Evolutionary conservation across 2,888 invertebrate species (phyloP), one percentile per base, ranked within the genome.

Genomic region (Kryphioiulus occultus): DNA sequence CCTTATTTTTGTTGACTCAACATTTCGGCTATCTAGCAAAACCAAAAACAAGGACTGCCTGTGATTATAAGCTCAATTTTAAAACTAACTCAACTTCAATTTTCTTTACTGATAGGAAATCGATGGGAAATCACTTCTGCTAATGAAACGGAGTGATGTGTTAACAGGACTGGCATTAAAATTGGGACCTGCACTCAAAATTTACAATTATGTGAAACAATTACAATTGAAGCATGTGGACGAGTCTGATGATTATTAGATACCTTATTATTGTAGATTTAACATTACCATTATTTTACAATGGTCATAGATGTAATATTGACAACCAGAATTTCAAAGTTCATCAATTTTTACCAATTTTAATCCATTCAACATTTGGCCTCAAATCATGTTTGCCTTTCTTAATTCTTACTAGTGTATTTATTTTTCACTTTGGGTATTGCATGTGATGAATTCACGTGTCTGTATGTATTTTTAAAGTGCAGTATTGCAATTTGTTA

Each of bases 111-210:
- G 35, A 39, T 92, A 97, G 96, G 96, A 98, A 91, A 97, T 98
- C 89, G 98, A 98, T 93, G 98, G 98, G 0, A 95, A 95, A 90
- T 96, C 97, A 0, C 92, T 98, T 87, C 93, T 97, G 89, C 93
- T 98, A 90, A 94, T 98, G 92, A 95, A 95, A 90, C 94, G 98
- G 89, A 94, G 95, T 68, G 98, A 98, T 91, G 96, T 98, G 35
- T 93, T 98, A 3, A 95, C 94, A 88, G 96, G 96, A 53, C 93
- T 98, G 89, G 95, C 95, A 78, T 93, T 98, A 30, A 96, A 96
- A 89, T 93, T 98, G 19, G 98, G 98, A 0, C 97, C 97, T 84
- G 97, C 97, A 5, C 93, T 98, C 85, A 96, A 97, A 90, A 94
- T 97, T 78, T 97, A 96, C 90, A 94, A 95, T 87, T 95, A 96